These are phyloP conservation scores for Capitella teleta DNA, from an alignment of 1,140 invertebrate genomes.

Conservation along the genomic window DNA sequence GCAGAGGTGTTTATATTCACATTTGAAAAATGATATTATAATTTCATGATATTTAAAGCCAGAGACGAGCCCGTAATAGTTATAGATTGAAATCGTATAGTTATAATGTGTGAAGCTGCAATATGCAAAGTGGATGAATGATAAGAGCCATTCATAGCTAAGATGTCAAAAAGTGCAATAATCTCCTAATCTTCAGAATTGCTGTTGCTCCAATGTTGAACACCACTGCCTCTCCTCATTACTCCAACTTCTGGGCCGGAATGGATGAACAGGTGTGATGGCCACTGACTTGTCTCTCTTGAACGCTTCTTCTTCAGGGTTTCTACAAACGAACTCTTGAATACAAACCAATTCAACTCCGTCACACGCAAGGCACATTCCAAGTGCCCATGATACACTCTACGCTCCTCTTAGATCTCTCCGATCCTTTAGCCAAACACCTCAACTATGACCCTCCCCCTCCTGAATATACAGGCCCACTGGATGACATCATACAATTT, in stretches of 20 bases:
- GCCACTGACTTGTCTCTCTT: no score
- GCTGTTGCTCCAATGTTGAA: conserved; percentile 69
- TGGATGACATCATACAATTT: conserved; percentile 91
- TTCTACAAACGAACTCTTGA: conserved; percentile 80
- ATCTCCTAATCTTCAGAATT: conserved; percentile 20
- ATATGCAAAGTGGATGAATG: no score
- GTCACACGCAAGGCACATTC: conserved; percentile 63
- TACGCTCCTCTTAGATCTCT: conserved; percentile 71
- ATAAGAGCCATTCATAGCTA: no score
- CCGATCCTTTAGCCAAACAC: conserved; percentile 47
- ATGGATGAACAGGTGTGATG: conserved; percentile 54
- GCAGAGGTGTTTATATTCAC: conserved; percentile 7
- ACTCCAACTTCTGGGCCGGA: conserved; percentile 93
- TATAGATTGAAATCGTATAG: no score
- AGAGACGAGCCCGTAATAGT: no score
- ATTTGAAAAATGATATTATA: no score
- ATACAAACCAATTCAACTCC: conserved; percentile 68
- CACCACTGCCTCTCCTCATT: conserved; percentile 60
- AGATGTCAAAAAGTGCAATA: no score
- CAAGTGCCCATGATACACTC: conserved; percentile 86
- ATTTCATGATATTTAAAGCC: no score
- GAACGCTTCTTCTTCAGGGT: conserved; percentile 46
- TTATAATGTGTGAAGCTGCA: no score
- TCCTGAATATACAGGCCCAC: conserved; percentile 57
- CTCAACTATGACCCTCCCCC: conserved; percentile 63